phyloP scores from a whole-genome alignment of 2,113 vertebrate species.

The Ammodytes marinus region DNA sequence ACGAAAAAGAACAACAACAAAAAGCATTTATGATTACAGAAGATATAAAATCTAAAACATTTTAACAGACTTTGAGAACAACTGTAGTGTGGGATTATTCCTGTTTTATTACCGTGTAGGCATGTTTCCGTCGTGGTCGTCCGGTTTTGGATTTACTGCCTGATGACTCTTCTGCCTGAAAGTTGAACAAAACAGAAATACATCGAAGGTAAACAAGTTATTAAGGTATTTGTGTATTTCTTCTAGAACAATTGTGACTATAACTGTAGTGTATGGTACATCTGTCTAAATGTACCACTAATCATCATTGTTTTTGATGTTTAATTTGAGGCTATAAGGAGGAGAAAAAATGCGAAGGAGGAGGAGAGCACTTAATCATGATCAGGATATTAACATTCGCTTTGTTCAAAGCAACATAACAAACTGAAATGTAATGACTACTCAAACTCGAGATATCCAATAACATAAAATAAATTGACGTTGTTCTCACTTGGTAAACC shows the following conservation, averaged over 20 bases:
- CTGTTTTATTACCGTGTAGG: constrained; percentile 72
- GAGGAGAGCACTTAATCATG: background rate
- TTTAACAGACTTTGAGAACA: background rate
- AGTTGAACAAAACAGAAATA: constrained; percentile 22
- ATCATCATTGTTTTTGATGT: background rate
- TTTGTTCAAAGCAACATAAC: constrained; percentile 7
- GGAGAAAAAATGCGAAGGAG: background rate
- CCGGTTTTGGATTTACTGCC: constrained; percentile 52
- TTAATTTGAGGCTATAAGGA: background rate
- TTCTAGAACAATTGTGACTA: too few relatives aligned
- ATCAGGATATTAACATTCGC: background rate
- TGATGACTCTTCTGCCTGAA: constrained; percentile 58
- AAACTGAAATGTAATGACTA: background rate
- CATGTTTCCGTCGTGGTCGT: constrained; percentile 41
- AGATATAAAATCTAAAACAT: background rate
- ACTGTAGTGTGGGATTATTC: background rate
- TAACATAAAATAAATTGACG: background rate
- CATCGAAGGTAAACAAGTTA: background rate
- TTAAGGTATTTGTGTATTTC: background rate
- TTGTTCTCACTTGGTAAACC: background rate
- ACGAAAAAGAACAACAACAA: background rate
- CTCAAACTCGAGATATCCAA: background rate
- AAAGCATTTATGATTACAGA: background rate
- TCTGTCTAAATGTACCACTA: background rate
- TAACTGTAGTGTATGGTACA: background rate